Percentiles rank a stretch among this genome's conserved stretches.
Conservation (phyloP, 2,888 invertebrate genomes). For the Thyatira batis region DNA sequence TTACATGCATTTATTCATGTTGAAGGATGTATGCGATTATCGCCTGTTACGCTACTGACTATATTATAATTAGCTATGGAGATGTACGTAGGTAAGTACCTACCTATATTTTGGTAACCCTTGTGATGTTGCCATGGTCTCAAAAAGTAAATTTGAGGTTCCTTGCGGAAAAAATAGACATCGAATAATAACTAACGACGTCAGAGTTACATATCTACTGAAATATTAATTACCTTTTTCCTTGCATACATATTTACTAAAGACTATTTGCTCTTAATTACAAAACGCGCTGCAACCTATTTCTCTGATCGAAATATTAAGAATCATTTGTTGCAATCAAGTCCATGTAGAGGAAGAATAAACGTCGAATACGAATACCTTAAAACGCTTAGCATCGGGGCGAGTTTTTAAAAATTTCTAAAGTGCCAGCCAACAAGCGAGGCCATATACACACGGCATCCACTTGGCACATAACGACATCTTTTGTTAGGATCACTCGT, state of each 20-base stretch:
- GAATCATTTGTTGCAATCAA: too few species aligned
- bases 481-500: constrained; percentile 55
- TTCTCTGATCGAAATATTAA: too few species aligned
- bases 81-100: too few species aligned
- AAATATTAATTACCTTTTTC: too few species aligned
- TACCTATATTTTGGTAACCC: not conserved
- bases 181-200: too few species aligned
- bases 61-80: not conserved
- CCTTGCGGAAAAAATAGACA: too few species aligned
- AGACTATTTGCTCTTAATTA: too few species aligned
- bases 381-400: not conserved
- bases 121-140: not conserved
- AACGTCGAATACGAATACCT: not conserved
- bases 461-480: constrained; percentile 52
- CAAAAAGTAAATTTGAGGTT: not conserved
- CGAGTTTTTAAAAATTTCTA: not conserved
- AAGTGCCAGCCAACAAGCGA: not conserved
- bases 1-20: constrained; percentile 16
- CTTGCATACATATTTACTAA: too few species aligned
- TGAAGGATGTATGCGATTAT: not conserved
- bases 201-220: too few species aligned
- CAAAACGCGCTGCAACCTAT: too few species aligned
- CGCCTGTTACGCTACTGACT: not conserved
- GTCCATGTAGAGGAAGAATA: too few species aligned
- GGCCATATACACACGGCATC: constrained; percentile 26